phyloP scores from a whole-genome alignment of 2,888 invertebrate species.

The Scrobipalpa costella region DNA sequence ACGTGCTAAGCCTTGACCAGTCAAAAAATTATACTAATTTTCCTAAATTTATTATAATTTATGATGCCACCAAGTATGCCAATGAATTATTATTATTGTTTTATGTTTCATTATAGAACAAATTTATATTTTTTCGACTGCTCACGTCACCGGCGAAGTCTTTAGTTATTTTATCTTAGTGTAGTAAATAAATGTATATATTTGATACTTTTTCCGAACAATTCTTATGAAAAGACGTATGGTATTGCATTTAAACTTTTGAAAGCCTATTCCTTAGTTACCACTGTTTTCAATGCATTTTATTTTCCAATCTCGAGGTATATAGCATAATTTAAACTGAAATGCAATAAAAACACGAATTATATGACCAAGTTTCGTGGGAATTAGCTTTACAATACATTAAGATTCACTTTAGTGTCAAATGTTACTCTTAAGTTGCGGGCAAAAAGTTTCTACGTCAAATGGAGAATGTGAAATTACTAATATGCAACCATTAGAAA shows the following conservation, averaged over 20 bases:
- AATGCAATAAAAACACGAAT: conserved; percentile 38
- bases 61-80: conserved; percentile 1
- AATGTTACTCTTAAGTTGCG: conserved; percentile 25
- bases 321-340: conserved; percentile 20
- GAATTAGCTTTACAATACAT: conserved; percentile 40
- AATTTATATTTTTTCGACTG: conserved; percentile 37
- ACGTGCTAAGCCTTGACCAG: background rate
- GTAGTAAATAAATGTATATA: conserved; percentile 46
- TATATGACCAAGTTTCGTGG: conserved; percentile 47
- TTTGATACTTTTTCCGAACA: conserved; percentile 41
- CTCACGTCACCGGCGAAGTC: conserved; percentile 33
- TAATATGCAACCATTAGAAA: too few species aligned
- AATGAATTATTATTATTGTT: conserved; percentile 34
- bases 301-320: conserved; percentile 23
- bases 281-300: conserved; percentile 40
- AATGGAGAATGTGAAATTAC: background rate
- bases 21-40: background rate
- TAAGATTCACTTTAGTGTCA: conserved; percentile 35
- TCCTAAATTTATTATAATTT: background rate
- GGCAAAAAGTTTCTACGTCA: background rate
- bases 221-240: conserved; percentile 31
- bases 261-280: conserved; percentile 34
- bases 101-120: conserved; percentile 39
- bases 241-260: conserved; percentile 27
- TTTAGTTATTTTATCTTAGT: conserved; percentile 33